Conservation (phyloP, 1,140 invertebrate species). For the Pentalonia nigronervosa region DNA sequence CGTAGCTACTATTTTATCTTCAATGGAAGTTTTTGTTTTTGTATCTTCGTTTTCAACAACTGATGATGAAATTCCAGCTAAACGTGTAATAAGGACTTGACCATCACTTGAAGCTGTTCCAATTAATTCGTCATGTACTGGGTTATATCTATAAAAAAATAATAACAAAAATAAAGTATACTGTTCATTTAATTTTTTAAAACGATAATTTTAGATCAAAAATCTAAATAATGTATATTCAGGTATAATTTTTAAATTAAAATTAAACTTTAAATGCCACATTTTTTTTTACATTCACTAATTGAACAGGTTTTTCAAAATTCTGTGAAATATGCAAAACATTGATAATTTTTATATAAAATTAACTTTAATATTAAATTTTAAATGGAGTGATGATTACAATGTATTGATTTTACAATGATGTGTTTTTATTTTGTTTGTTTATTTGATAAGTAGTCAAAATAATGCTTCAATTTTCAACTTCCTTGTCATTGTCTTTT, state of each 20-base stretch:
- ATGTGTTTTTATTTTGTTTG: no score
- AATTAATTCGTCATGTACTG: constrained; percentile 96
- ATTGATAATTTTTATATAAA: no score
- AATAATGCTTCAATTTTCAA: no score
- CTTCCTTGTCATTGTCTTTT: no score
- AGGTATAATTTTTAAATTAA: background rate
- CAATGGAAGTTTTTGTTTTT: constrained; percentile 33
- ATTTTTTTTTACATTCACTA: background rate
- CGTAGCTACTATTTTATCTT: constrained; percentile 84
- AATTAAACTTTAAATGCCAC: background rate
- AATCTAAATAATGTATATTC: background rate
- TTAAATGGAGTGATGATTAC: no score
- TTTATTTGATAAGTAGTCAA: no score
- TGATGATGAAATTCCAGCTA: constrained; percentile 88
- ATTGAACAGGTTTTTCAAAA: no score
- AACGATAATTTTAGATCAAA: background rate
- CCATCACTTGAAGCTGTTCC: constrained; percentile 94
- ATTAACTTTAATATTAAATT: no score
- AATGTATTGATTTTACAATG: no score
- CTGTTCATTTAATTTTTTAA: background rate
- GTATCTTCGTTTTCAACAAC: constrained; percentile 63
- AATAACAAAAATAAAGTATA: background rate
- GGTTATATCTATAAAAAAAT: constrained; percentile 76
- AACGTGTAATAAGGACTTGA: constrained; percentile 84
- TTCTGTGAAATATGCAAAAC: no score